Evolutionary conservation across 2,797 vertebrate genomes (phyloP).

Genomic region (Chanos chanos): DNA sequence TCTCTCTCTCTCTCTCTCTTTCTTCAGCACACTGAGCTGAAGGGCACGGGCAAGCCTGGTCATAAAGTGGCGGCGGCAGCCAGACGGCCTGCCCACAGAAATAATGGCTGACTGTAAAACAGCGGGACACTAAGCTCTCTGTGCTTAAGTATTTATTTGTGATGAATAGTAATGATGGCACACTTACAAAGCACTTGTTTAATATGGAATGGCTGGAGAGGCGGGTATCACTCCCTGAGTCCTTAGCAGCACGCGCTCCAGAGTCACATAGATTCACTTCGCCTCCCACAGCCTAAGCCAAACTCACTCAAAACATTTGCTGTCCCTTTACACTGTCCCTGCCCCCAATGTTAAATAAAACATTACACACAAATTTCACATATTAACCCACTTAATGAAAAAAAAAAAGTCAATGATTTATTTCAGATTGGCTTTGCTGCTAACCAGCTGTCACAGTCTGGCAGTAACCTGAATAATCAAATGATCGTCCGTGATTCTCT

Average conservation of each 20-base stretch:
- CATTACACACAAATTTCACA: conserved; percentile 74
- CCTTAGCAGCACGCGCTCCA: conserved; percentile 36
- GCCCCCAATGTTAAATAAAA: conserved; percentile 68
- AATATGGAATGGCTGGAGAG: conserved; percentile 63
- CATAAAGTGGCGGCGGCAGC: conserved; percentile 30
- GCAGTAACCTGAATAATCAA: conserved; percentile 76
- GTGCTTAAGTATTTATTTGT: conserved; percentile 78
- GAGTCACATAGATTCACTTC: conserved; percentile 20
- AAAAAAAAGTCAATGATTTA: conserved; percentile 61
- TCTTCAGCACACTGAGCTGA: conserved; percentile 60
- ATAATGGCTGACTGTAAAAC: conserved; percentile 66
- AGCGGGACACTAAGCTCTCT: conserved; percentile 69
- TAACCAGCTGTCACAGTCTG: conserved; percentile 72
- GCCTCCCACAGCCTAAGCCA: conserved; percentile 46
- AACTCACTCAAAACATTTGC: conserved; percentile 59
- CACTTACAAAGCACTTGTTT: conserved; percentile 77
- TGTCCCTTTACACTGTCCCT: conserved; percentile 62
- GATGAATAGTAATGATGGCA: conserved; percentile 76
- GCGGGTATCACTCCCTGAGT: conserved; percentile 43
- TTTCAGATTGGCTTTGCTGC: conserved; percentile 70
- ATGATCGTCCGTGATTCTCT: conserved; percentile 54
- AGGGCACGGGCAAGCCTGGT: conserved; percentile 61
- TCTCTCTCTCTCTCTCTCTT: conserved; percentile 42
- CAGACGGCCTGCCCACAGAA: conserved; percentile 64
- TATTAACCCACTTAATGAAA: conserved; percentile 79